phyloP scores from a whole-genome alignment of 2,888 invertebrate genomes.

The Trachelus stipa region DNA sequence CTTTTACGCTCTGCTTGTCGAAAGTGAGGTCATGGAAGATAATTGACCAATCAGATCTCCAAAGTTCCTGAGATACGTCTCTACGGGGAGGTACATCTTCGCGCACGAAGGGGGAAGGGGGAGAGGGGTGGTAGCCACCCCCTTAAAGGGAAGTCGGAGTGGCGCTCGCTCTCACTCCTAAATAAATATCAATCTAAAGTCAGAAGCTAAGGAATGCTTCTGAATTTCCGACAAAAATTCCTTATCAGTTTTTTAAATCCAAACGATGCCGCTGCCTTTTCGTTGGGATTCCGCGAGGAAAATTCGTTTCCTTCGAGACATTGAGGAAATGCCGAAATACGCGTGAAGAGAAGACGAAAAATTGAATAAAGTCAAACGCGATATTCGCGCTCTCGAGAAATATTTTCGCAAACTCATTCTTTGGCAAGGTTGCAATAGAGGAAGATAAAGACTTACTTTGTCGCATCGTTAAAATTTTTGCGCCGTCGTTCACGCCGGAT shows the following conservation, averaged over 20 bases:
- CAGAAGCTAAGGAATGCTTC: neutral
- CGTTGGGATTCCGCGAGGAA: neutral
- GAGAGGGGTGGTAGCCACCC: neutral
- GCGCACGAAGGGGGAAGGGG: neutral
- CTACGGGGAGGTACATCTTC: neutral
- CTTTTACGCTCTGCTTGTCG: neutral
- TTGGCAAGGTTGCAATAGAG: neutral
- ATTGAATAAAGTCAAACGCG: too few relatives aligned
- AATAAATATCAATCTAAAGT: neutral
- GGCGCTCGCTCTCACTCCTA: neutral
- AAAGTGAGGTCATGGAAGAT: slow-evolving; percentile 1
- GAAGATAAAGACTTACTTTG: slow-evolving; percentile 50
- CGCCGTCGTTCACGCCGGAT: slow-evolving; percentile 80
- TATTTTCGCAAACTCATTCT: neutral
- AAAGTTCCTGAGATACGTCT: neutral
- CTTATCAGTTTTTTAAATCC: too few relatives aligned
- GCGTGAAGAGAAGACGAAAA: neutral
- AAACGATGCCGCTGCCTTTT: too few relatives aligned
- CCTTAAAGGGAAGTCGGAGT: neutral
- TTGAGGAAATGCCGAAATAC: neutral
- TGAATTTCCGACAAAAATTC: too few relatives aligned
- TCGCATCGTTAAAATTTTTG: slow-evolving; percentile 75
- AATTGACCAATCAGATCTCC: slow-evolving; percentile 5
- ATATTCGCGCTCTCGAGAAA: neutral
- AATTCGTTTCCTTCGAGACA: neutral